Evolutionary conservation across 2,797 vertebrate species (phyloP).

Genomic region (Coccyzus lansbergi): DNA sequence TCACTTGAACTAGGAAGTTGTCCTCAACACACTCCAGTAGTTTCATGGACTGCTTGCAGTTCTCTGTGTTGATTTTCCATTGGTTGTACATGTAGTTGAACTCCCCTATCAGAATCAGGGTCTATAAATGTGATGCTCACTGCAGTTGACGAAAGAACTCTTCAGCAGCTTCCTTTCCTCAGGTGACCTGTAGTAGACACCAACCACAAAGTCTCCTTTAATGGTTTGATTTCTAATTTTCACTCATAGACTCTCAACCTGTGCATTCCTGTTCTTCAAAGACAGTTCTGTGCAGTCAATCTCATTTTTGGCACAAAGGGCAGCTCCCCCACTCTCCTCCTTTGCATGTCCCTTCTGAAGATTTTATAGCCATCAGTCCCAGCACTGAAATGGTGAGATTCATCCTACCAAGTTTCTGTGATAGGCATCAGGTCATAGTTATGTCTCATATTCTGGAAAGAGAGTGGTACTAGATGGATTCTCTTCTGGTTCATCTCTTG

Average conservation of each 20-base stretch:
- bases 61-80: not conserved
- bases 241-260: no score
- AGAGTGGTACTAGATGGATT: not conserved
- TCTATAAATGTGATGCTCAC: no score
- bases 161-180: no score
- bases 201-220: no score
- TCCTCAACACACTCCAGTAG: not conserved
- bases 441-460: not conserved
- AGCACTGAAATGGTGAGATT: accelerated
- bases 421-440: not conserved
- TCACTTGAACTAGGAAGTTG: not conserved
- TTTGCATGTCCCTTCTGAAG: not conserved
- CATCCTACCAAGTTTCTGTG: not conserved
- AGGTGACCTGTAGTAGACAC: no score
- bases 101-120: no score
- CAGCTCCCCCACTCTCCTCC: not conserved
- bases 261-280: no score
- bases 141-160: no score
- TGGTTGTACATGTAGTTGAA: no score
- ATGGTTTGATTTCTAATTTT: no score
- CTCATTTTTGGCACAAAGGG: not conserved
- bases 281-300: no score
- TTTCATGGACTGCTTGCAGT: not conserved
- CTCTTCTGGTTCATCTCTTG: not conserved
- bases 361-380: not conserved